Evolutionary conservation across 1,140 invertebrate genomes (phyloP).

Genomic region (Sesamia nonagrioides): DNA sequence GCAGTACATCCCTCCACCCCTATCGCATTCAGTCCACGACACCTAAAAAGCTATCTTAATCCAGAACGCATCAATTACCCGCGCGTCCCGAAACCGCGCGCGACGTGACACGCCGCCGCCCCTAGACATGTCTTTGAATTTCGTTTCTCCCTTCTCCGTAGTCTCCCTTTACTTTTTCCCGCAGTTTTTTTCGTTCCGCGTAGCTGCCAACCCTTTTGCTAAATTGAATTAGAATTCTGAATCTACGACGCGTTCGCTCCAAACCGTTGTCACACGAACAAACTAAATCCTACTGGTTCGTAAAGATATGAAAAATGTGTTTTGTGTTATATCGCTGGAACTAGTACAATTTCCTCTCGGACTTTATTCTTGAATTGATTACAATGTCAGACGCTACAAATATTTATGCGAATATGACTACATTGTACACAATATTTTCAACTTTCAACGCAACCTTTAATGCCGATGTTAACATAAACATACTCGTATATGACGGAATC

Average conservation of each 20-base stretch:
- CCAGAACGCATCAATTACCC: conserved; percentile 74
- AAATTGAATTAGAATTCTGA: conserved; percentile 80
- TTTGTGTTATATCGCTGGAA: not conserved
- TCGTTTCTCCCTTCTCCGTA: conserved; percentile 54
- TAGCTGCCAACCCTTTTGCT: conserved; percentile 80
- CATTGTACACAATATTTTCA: conserved; percentile 16
- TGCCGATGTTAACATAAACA: conserved; percentile 31
- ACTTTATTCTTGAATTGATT: conserved; percentile 38
- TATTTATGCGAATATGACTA: conserved; percentile 34
- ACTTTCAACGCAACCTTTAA: conserved; percentile 17
- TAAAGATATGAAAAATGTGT: conserved; percentile 41
- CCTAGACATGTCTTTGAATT: conserved; percentile 76
- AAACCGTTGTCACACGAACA: conserved; percentile 51
- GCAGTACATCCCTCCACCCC: conserved; percentile 44
- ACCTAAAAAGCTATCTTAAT: conserved; percentile 65
- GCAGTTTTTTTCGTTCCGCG: conserved; percentile 70
- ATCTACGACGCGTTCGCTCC: conserved; percentile 52
- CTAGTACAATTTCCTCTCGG: conserved; percentile 32
- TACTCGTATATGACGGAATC: conserved; percentile 37
- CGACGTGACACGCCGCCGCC: conserved; percentile 70
- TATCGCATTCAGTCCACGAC: conserved; percentile 51
- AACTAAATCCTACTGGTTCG: conserved; percentile 19
- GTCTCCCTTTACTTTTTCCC: conserved; percentile 61
- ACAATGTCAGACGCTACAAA: conserved; percentile 38
- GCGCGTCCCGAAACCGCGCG: conserved; percentile 57